Evolutionary conservation across 2,797 vertebrate genomes (phyloP).

Genomic region (Poeciliopsis infans): DNA sequence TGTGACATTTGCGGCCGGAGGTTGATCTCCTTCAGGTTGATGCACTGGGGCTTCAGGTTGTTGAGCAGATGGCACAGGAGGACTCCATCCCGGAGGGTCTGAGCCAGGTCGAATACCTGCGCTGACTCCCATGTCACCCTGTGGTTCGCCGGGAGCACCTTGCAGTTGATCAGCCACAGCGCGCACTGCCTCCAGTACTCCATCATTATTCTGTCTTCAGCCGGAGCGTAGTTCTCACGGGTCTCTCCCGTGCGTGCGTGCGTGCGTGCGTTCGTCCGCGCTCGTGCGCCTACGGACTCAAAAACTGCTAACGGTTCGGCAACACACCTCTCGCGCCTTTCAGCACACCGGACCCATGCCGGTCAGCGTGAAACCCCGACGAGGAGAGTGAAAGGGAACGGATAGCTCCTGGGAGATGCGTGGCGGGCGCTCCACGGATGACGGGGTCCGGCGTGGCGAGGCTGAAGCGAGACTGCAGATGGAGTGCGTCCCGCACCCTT

Average conservation of each 20-base stretch:
- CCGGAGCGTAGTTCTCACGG: constrained; percentile 2
- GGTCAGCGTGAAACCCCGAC: not conserved
- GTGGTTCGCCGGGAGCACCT: constrained; percentile 93
- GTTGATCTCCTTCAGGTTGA: constrained; percentile 97
- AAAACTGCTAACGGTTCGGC: constrained; percentile 24
- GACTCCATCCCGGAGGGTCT: constrained; percentile 95
- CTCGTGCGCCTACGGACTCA: not conserved
- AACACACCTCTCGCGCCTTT: not conserved
- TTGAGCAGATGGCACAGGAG: constrained; percentile 96
- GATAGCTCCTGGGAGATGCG: constrained; percentile 24
- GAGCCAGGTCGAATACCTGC: constrained; percentile 95
- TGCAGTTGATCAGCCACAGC: constrained; percentile 93
- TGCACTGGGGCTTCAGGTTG: constrained; percentile 89
- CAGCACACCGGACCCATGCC: constrained; percentile 55
- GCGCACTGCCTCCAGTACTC: constrained; percentile 96
- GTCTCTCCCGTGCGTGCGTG: not conserved
- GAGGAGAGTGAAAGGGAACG: constrained; percentile 28
- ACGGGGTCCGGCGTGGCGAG: constrained; percentile 55
- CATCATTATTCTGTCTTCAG: constrained; percentile 77
- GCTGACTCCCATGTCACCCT: constrained; percentile 95
- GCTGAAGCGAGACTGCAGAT: constrained; percentile 50
- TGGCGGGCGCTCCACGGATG: constrained; percentile 46
- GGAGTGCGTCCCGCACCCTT: constrained; percentile 46
- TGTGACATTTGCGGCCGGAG: constrained; percentile 97
- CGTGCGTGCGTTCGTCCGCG: too few species aligned